These are phyloP conservation scores for Murina feae DNA, from an alignment of 2,113 vertebrate genomes.

Conservation along the genomic window DNA sequence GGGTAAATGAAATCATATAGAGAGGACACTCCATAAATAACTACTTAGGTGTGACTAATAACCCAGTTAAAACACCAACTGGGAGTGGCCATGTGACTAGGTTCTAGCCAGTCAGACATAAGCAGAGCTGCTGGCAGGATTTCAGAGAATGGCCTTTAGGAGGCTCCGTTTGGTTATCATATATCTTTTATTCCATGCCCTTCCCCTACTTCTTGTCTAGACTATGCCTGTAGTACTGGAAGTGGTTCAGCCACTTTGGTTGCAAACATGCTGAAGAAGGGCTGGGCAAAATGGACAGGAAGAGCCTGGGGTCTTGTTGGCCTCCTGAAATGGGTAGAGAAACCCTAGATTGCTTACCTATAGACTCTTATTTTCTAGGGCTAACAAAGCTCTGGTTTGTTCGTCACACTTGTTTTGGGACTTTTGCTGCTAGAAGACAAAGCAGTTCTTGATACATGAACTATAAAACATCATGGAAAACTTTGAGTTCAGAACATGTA, in stretches of 20 bases:
- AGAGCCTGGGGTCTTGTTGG: not conserved
- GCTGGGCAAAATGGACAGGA: no score
- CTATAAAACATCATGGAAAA: not conserved
- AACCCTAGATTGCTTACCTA: not conserved
- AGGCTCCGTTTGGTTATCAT: not conserved
- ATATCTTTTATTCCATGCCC: not conserved
- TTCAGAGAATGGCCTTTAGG: not conserved
- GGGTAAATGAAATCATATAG: not conserved
- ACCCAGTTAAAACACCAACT: no score
- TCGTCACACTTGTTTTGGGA: not conserved
- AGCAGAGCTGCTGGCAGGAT: not conserved
- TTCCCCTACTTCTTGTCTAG: not conserved
- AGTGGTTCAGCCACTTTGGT: not conserved
- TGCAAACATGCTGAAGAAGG: not conserved
- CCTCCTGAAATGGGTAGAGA: not conserved
- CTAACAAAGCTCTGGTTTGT: not conserved
- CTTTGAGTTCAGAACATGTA: not conserved
- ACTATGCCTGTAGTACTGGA: not conserved
- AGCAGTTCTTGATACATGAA: not conserved
- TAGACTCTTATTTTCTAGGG: not conserved
- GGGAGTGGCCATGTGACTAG: not conserved
- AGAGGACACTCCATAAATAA: not conserved
- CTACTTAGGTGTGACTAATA: not conserved
- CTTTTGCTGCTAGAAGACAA: not conserved
- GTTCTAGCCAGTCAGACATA: not conserved